Percentiles rank a stretch among this genome's conserved stretches.
These are phyloP conservation scores for Salminus brasiliensis DNA, from an alignment of 2,113 vertebrate species.

Conservation along the genomic window DNA sequence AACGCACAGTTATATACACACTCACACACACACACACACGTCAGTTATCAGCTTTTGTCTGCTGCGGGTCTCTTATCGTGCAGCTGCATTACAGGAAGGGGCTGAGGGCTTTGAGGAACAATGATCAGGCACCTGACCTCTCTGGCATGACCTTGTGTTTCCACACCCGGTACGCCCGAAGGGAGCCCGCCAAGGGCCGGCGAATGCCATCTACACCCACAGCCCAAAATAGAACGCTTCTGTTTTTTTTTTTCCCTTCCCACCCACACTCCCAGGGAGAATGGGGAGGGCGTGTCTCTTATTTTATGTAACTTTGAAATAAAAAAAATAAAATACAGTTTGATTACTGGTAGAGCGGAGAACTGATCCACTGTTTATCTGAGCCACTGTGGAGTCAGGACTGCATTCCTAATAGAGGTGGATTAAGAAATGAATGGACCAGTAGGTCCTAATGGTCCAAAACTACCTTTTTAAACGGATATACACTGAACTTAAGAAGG, in stretches of 20 bases:
- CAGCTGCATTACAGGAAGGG: slow-evolving; percentile 88
- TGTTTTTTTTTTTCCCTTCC: slow-evolving; percentile 69
- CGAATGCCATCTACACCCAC: slow-evolving; percentile 73
- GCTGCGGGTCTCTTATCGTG: slow-evolving; percentile 83
- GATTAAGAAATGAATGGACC: no score
- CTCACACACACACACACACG: slow-evolving; percentile 54
- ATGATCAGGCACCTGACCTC: slow-evolving; percentile 84
- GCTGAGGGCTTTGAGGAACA: slow-evolving; percentile 84
- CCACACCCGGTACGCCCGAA: slow-evolving; percentile 80
- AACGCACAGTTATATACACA: slow-evolving; percentile 29
- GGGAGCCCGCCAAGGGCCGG: slow-evolving; percentile 53
- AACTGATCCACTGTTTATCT: not conserved
- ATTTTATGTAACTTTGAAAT: slow-evolving; percentile 71
- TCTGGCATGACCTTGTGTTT: slow-evolving; percentile 85
- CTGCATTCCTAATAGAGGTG: no score
- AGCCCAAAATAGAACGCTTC: slow-evolving; percentile 69
- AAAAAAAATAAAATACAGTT: not conserved
- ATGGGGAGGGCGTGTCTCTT: slow-evolving; percentile 48
- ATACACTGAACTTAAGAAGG: no score
- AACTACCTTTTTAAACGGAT: no score
- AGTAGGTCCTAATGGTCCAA: no score
- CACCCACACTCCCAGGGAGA: slow-evolving; percentile 75
- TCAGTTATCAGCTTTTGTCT: slow-evolving; percentile 93
- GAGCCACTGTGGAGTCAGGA: no score
- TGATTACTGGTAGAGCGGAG: not conserved